Base-by-base conservation (phyloP, 2,888 invertebrate genomes). In the Nomada goodeniana region DNA sequence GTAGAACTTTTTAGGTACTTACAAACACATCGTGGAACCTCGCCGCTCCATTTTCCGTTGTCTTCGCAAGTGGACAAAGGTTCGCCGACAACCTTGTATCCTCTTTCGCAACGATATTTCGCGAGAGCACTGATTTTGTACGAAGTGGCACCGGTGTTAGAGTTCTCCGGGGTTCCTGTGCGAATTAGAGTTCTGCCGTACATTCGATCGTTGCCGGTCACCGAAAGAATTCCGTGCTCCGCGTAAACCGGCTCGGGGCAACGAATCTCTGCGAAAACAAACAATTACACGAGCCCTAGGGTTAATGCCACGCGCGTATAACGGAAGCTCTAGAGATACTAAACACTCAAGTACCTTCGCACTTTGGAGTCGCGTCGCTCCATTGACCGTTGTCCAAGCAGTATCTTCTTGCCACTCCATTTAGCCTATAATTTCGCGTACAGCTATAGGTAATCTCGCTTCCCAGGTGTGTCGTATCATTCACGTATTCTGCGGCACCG, bases 191-290 rank as follows among this genome's bases (percentile, higher is more conserved):
- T 98, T 42, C 98, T 95, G 0, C 98, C 98, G 91, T 98, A 98
- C 95, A 97, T 97, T 69, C 98, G 95, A 92, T 98, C 98, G 92
- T 98, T 98, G 70, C 98, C 98, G 0, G 98, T 98, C 50, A 98
- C 97, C 0, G 98, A 98, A 0, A 98, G 95, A 29, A 98, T 97
- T 84, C 98, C 97, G 92, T 98, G 98, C 44, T 97, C 96, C 0
- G 98, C 97, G 44, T 98, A 94, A 2, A 96, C 94, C 0, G 98
- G 98, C 90, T 98, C 98, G 0, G 96, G 95, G 90, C 98, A 98
- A 72, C 98, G 96, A 86, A 98, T 97, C 95, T 98, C 98, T 97
- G 93, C 13, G n/a, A 36, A n/a, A 69, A 15, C 23, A 50, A 61
- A 29, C 20, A n/a, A 4, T 76, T 18, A 26, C 18, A 11, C n/a